Base-by-base conservation (phyloP, 2,113 vertebrate species). In the Sitta europaea region DNA sequence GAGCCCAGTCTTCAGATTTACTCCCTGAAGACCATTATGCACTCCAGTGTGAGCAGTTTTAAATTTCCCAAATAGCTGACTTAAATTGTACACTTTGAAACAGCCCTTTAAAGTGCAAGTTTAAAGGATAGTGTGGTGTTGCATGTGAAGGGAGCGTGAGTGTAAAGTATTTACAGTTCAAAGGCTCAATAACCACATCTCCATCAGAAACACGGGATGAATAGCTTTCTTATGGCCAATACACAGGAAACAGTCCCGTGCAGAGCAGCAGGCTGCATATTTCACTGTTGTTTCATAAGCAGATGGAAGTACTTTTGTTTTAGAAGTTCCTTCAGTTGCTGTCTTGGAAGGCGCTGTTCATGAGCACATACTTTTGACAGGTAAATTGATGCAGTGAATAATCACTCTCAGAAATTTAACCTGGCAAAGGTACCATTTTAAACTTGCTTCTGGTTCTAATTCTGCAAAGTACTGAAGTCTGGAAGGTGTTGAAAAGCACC, bases 271-370 rank as follows among this genome's bases (percentile, higher is more conserved):
- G 86, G 28, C 91, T 92, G 77, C 66, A 53, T 24, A 77, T 50
- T 48, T 92, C 51, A 11, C 55, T 40, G 72, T 59, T 66, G 58
- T 51, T 79, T 66, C 77, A 19, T 38, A 45, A 76, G 71, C 89
- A 96, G 62, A 82, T 96, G 89, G 93, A 96, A 95, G 47, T 82
- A 79, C 71, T 95, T 88, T 62, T 68, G 66, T 19, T 78, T 68
- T 70, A 91, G 81, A 82, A 88, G 81, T 73, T 70, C 6, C 47
- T 92, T 70, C 36, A 50, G 29, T 83, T 76, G 66, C 43, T 78
- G 0, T 74, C 84, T 85, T 85, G 80, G 84, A 92, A 91, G 58
- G 74, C 13, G 4, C 50, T 80, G 94, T 93, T 75, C 85, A 70
- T 4, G 15, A 83, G 55, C 74, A 74, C 36, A 4, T 75, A 21